Evolutionary conservation across 2,113 vertebrate species (phyloP), one percentile per base, ranked within the genome.

Genomic region (Varanus komodoensis): DNA sequence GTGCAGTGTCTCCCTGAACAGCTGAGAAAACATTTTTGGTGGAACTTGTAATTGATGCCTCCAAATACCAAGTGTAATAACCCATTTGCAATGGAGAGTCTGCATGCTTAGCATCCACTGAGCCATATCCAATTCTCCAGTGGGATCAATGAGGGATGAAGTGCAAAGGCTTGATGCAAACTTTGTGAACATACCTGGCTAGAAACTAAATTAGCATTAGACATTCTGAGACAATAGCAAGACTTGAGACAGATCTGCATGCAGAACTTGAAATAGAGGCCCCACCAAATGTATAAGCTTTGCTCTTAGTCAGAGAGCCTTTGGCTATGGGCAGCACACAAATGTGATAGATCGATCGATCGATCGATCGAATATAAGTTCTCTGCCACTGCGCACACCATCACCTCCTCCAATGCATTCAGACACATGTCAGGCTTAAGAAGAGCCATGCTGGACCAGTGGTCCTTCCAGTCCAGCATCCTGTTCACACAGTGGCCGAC

Each of bases 21-120:
- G 93, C 96, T 96, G 94, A 97, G 83, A 91, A 97, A 97, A 95
- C 92, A 94, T 96, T 96, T 61, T 93, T 93, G 82, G 95, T 95
- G 87, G 95, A 95, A 91, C 79, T 92, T 54, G 84, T 95, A 95
- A 95, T 85, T 92, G 91, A 92, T 96, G 77, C 77, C 95, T 94
- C 94, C 92, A 91, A 90, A 95, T 94, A 50, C 44, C 74, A 91
- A 50, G 19, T 92, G 84, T 91, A 14, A 94, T 93, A 96, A 94
- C n/a, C 89, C 52, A 84, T 93, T 93, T 93, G 77, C 93, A 91
- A 89, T 87, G 86, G 64, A 89, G 91, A 67, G 0, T 92, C 89
- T 57, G 54, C 1, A 9, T 82, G 34, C 61, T 95, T 92, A 87
- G 82, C 84, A 89, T 89, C 50, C 32, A 89, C 48, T 81, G 87